Evolutionary conservation across 2,113 vertebrate species (phyloP), one percentile per base, ranked within the genome.

Genomic region (Prunella himalayana): DNA sequence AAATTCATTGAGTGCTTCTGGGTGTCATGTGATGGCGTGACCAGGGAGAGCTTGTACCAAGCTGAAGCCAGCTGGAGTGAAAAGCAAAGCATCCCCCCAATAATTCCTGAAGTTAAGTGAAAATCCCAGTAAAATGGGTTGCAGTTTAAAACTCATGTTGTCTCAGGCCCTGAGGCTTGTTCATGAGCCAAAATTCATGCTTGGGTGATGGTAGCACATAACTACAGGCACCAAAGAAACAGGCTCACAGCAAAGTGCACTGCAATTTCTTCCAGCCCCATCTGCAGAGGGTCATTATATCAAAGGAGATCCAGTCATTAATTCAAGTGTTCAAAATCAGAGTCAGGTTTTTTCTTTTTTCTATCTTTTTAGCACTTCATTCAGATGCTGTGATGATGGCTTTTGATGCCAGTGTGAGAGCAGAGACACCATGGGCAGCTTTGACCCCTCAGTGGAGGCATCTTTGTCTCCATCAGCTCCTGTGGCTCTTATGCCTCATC

Each of bases 1-100:
- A 30, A 61, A 65, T 93, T 78, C 68, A 63, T 76, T 97, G 76
- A 93, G 49, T 83, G 41, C 63, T 92, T 82, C 42, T 80, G 63
- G 64, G 56, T 88, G 78, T 94, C 88, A 69, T 82, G 64, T 94
- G 95, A 87, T 92, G 70, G 82, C 4, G 45, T 94, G 78, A 88
- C 49, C 85, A 42, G 90, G 73, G 88, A 86, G 80, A 92, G 77
- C 54, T 95, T 86, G 91, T 96, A 95, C 87, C 91, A 96, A 69
- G 82, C 80, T 93, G 68, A 70, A 89, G 35, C 80, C 82, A 92
- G 47, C 73, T 65, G 60, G 42, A 85, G 37, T 68, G 33, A 76
- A 60, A 51, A 77, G 56, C 19, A 39, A 95, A 82, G 56, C 82
- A 70, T 70, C 70, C 44, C 15, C 50, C 44, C 23, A 64, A 19